These are phyloP conservation scores for Leucophora obtusa DNA, from an alignment of 2,888 invertebrate species.

Conservation along the genomic window DNA sequence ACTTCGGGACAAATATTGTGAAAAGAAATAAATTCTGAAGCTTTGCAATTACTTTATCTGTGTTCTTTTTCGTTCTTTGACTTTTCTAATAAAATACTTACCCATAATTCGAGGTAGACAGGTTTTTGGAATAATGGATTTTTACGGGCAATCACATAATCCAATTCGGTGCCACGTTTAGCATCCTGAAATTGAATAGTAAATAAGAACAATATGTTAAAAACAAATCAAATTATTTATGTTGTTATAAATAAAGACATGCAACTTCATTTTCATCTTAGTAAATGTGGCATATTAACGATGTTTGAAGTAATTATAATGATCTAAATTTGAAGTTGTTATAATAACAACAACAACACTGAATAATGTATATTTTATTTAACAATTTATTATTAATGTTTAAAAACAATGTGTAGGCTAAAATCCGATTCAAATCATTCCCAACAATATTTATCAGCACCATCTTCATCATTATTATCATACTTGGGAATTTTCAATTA, in stretches of 20 bases:
- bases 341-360: background rate
- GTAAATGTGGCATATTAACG: background rate
- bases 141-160: slow-evolving; percentile 89
- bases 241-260: background rate
- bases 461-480: background rate
- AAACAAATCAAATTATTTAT: background rate
- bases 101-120: slow-evolving; percentile 90
- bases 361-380: background rate
- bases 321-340: slow-evolving; percentile 3
- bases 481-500: too few species aligned
- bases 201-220: background rate
- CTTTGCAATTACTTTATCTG: too few species aligned
- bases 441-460: background rate
- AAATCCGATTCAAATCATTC: background rate
- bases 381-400: background rate
- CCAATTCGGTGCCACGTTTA: slow-evolving; percentile 88
- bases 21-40: too few species aligned
- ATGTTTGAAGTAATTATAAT: background rate
- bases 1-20: too few species aligned
- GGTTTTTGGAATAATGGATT: slow-evolving; percentile 88
- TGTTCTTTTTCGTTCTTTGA: too few species aligned
- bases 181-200: slow-evolving; percentile 82
- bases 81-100: slow-evolving; percentile 75
- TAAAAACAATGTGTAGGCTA: background rate
- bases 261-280: background rate